Evolutionary conservation across 2,888 invertebrate species (phyloP).

Genomic region (Harmothoe impar): DNA sequence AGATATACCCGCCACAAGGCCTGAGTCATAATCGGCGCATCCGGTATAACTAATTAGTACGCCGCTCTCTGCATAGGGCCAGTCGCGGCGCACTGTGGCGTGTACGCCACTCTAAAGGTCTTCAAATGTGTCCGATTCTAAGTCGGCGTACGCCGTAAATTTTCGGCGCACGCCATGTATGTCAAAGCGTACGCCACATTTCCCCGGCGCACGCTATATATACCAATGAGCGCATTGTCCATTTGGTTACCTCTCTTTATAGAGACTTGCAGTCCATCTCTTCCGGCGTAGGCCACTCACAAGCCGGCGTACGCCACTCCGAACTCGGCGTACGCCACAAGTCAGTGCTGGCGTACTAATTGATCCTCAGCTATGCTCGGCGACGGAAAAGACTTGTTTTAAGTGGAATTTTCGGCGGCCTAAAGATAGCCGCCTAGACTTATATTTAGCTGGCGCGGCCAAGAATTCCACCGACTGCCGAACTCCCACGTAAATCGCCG

Average conservation of each 20-base stretch:
- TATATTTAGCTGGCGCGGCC: slow-evolving; percentile 48
- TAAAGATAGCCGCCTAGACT: slow-evolving; percentile 46
- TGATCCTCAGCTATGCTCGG: slow-evolving; percentile 25
- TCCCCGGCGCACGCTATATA: background rate
- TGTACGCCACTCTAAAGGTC: background rate
- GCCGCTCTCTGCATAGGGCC: background rate
- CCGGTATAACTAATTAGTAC: slow-evolving; percentile 42
- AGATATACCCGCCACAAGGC: background rate
- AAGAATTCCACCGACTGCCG: slow-evolving; percentile 32
- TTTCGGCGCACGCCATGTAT: too few relatives aligned
- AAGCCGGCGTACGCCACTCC: background rate
- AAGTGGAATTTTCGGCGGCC: slow-evolving; percentile 32
- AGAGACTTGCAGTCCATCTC: background rate
- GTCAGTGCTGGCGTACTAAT: background rate
- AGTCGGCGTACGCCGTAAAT: too few relatives aligned
- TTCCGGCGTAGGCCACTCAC: background rate
- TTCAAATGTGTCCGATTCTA: too few relatives aligned
- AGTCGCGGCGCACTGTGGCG: background rate
- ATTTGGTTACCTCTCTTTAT: background rate
- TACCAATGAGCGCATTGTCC: background rate
- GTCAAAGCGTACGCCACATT: background rate
- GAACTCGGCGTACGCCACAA: background rate
- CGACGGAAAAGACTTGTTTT: background rate
- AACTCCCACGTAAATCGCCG: slow-evolving; percentile 50
- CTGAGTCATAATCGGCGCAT: slow-evolving; percentile 27